Conservation (phyloP, 2,797 vertebrate species). For the Momotus momota region DNA sequence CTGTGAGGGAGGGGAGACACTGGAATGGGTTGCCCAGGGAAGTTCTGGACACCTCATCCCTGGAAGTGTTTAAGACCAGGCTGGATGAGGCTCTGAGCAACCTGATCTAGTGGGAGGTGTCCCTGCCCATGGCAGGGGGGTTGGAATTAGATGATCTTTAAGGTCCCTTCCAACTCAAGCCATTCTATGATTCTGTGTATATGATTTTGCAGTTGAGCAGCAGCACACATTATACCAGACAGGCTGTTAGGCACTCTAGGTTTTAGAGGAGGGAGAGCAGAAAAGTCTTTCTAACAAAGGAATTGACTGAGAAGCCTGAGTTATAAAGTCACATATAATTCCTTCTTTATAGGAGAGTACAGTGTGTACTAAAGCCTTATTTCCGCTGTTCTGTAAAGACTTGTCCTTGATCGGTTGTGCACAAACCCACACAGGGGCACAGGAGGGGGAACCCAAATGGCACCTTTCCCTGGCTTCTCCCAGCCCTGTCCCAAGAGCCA, state of each 20-base stretch:
- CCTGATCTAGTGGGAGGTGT: too few species aligned
- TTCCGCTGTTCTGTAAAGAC: neutral
- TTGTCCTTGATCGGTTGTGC: neutral
- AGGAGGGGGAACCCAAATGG: neutral
- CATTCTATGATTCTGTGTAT: too few species aligned
- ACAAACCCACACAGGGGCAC: neutral
- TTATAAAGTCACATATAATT: neutral
- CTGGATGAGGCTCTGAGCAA: too few species aligned
- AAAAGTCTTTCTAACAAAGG: neutral
- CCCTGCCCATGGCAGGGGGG: too few species aligned
- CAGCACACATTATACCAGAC: accelerated
- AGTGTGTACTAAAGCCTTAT: neutral
- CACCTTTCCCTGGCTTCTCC: neutral
- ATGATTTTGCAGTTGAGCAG: neutral
- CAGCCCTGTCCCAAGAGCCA: neutral
- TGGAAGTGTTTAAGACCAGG: too few species aligned
- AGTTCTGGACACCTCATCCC: too few species aligned
- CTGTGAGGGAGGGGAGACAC: too few species aligned
- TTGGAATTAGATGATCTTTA: too few species aligned
- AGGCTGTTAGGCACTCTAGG: neutral
- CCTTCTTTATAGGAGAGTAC: neutral
- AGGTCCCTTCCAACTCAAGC: too few species aligned
- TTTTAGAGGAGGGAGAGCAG: neutral
- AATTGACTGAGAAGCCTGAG: neutral
- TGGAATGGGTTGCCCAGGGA: too few species aligned